Conservation (phyloP, 2,113 vertebrate genomes). For the Menidia beryllina region DNA sequence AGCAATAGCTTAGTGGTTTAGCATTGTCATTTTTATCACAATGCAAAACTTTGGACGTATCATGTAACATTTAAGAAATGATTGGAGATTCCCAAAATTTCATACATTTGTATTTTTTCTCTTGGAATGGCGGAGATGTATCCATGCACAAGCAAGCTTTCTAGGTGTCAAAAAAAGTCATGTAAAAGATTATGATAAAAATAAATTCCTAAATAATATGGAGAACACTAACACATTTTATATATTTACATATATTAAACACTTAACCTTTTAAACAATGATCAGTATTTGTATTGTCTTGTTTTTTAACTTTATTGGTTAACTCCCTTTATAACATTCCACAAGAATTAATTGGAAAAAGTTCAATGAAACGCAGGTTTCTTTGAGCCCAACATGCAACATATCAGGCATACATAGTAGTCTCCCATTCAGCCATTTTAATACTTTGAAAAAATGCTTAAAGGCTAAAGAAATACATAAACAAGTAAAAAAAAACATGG, state of each 20-base stretch:
- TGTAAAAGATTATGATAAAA: no score
- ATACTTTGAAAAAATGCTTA: no score
- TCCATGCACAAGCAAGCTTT: no score
- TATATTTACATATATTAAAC: no score
- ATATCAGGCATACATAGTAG: neutral
- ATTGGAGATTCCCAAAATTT: neutral
- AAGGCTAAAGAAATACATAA: no score
- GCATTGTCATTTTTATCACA: slow-evolving; percentile 5
- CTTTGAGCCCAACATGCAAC: neutral
- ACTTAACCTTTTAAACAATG: no score
- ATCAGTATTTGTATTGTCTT: neutral
- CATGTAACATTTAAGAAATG: neutral
- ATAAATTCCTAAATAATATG: no score
- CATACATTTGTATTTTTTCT: neutral
- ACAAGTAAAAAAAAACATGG: no score
- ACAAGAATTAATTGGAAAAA: neutral
- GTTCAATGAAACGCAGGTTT: neutral
- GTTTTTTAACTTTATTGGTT: neutral
- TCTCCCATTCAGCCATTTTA: neutral
- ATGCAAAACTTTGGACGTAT: slow-evolving; percentile 8
- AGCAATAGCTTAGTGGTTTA: slow-evolving; percentile 7
- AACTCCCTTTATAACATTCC: neutral
- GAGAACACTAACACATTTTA: no score
- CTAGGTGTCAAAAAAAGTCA: no score
- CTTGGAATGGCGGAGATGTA: neutral